phyloP scores from a whole-genome alignment of 2,797 vertebrate genomes.

The Glyptemys insculpta region DNA sequence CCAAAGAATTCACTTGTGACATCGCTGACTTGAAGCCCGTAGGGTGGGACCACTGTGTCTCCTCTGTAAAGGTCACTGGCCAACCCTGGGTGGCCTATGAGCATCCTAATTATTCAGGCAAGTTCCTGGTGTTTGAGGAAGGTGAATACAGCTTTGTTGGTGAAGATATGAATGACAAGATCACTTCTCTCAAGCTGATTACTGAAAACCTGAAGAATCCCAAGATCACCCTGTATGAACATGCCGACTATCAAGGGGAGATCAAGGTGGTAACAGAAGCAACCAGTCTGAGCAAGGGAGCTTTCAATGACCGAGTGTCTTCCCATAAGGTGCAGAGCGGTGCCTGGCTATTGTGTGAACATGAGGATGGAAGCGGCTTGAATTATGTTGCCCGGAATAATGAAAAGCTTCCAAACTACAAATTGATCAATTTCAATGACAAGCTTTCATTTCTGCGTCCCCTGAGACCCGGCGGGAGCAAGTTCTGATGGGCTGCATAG shows the following conservation, averaged over 20 bases:
- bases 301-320: neutral
- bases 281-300: neutral
- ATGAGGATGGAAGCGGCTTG: neutral
- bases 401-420: neutral
- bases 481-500: neutral
- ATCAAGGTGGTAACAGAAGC: neutral
- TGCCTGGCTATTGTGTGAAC: conserved; percentile 21
- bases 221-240: conserved; percentile 50
- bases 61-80: conserved; percentile 34
- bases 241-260: neutral
- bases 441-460: conserved; percentile 54
- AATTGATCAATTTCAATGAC: neutral
- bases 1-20: neutral
- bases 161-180: neutral
- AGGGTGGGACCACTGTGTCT: conserved; percentile 38
- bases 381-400: neutral
- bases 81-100: conserved; percentile 62
- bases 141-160: neutral
- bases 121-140: conserved; percentile 28
- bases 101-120: neutral
- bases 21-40: neutral
- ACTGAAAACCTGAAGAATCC: conserved; percentile 33
- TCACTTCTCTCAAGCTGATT: conserved; percentile 44
- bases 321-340: conserved; percentile 61
- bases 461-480: neutral